Conservation (phyloP, 2,888 invertebrate genomes). For the Drosophila neotestacea region DNA sequence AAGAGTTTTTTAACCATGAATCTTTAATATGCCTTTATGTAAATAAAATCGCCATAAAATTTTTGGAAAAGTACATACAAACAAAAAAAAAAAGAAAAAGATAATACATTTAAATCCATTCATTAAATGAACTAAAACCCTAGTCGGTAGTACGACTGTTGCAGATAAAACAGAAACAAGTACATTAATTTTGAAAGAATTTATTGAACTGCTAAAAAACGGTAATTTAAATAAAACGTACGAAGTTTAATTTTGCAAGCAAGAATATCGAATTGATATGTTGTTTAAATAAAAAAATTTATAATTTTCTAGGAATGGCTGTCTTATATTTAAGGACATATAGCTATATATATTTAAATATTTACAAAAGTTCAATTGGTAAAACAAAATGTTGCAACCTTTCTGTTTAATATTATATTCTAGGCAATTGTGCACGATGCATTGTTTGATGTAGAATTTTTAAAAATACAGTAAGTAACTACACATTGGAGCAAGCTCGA, state of each 20-base stretch:
- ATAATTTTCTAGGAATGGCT: background rate
- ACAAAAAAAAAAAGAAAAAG: slow-evolving; percentile 34
- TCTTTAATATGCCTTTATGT: slow-evolving; percentile 70
- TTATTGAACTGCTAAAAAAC: slow-evolving; percentile 72
- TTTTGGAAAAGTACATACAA: slow-evolving; percentile 33
- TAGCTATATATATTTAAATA: too few relatives aligned
- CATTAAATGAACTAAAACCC: slow-evolving; percentile 71
- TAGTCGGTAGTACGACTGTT: slow-evolving; percentile 49
- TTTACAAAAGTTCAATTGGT: too few relatives aligned
- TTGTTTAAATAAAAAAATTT: slow-evolving; percentile 43
- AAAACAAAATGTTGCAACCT: too few relatives aligned
- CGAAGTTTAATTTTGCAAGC: slow-evolving; percentile 76
- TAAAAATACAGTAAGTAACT: too few relatives aligned
- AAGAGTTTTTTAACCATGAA: slow-evolving; percentile 24
- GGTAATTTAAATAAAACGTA: slow-evolving; percentile 64
- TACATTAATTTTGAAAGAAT: slow-evolving; percentile 78
- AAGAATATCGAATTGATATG: slow-evolving; percentile 50
- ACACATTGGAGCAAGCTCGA: too few relatives aligned
- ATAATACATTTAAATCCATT: slow-evolving; percentile 52
- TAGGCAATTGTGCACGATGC: too few relatives aligned
- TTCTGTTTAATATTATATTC: too few relatives aligned
- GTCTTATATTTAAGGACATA: background rate
- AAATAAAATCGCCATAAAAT: slow-evolving; percentile 65
- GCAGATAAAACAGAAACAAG: slow-evolving; percentile 39
- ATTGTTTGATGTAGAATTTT: too few relatives aligned